Base-by-base conservation (phyloP, 2,797 vertebrate genomes). In the Myripristis murdjan region DNA sequence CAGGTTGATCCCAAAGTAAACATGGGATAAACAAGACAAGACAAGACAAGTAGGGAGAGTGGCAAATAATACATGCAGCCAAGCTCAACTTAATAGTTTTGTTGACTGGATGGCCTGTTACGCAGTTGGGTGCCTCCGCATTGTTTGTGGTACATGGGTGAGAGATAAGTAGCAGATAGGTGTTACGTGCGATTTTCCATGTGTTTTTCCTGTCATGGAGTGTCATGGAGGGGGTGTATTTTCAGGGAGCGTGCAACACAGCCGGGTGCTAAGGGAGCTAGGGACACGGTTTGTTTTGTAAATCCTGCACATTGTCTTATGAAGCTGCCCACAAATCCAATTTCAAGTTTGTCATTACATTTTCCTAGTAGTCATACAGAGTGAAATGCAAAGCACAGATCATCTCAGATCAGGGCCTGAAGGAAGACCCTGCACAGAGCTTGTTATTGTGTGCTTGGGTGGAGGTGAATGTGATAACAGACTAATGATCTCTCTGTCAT, bases 381-480 rank as follows among this genome's bases (percentile, higher is more conserved):
- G 1, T 23, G 53, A 49, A 65, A 49, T 9, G 5, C 15, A 48
- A 73, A 74, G 75, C 18, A 22, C 14, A 24, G 14, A 31, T 39
- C 22, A 39, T 24, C 2, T 59, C 20, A 11, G 59, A 48, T 83
- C n/a, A n/a, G 20, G 6, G 18, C 46, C 49, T 55, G 26, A 59
- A 59, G 72, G 49, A 33, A 62, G 41, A 31, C 14, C 53, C 8
- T 3, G 49, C 8, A 60, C 26, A 43, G 33, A 0, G 28, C 49
- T 59, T 75, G 65, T 83, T 82, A 26, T 85, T 79, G 52, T 47
- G 67, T 58, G 63, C 56, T 76, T 77, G 67, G 87, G 87, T 76
- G 86, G 75, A 77, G 63, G 58, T 43, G 12, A 20, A 16, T 28
- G 65, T 73, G 79, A 83, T 81, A 77, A 83, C 79, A 87, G 82